A percentile compares a stretch with the other conserved stretches of the same genome.
phyloP scores from a whole-genome alignment of 30 jellyfish, hydroid and myxozoan species.

The Cassiopea xamachana region DNA sequence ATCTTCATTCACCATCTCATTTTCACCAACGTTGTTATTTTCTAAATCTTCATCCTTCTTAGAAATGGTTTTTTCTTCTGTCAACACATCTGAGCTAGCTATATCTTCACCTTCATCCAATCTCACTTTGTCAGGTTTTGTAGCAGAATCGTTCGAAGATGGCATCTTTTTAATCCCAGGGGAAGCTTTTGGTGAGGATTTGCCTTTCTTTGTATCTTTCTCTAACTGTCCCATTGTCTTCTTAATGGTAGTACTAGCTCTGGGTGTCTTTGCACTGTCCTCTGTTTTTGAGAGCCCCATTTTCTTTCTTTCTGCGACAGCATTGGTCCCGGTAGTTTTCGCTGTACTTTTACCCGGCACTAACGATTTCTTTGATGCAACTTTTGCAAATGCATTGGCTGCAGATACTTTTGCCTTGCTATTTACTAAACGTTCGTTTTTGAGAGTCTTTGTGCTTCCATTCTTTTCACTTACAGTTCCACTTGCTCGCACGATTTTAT shows the following conservation, averaged over 20 bases:
- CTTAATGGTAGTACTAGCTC: neutral
- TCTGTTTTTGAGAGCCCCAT: neutral
- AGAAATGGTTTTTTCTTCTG: neutral
- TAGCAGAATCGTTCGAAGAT: neutral
- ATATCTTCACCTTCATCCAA: neutral
- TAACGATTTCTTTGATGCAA: neutral
- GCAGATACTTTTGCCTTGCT: neutral
- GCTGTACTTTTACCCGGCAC: neutral
- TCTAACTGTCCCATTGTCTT: neutral
- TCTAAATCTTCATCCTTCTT: neutral
- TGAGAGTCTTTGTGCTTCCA: neutral
- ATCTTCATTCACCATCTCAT: neutral
- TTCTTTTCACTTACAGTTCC: neutral
- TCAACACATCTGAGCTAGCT: slow-evolving; percentile 1
- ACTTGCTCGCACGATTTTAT: neutral
- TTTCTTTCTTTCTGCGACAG: neutral
- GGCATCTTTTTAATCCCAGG: neutral
- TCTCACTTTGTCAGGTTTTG: neutral
- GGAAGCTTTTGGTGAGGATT: neutral
- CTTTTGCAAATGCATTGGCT: slow-evolving; percentile 3
- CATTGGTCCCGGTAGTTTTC: neutral
- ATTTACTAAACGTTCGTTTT: neutral
- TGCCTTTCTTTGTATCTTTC: neutral
- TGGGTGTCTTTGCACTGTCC: neutral
- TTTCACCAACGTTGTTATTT: neutral